Percentiles rank a stretch among this genome's conserved stretches.
phyloP scores from a whole-genome alignment of 2,113 vertebrate species.

The Cyphomyrus discorhynchus region DNA sequence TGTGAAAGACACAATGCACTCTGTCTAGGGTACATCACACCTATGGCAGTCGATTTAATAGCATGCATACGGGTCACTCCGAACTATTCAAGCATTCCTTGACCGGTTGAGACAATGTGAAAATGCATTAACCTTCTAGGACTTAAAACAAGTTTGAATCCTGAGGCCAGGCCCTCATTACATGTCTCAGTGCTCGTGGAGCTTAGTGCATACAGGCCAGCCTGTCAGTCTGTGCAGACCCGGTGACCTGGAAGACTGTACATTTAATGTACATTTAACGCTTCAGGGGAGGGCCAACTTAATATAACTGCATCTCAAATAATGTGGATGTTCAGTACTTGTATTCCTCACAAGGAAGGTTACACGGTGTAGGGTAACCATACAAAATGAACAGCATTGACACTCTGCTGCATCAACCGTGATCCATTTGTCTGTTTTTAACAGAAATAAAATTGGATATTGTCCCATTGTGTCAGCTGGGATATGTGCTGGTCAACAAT shows the following conservation, averaged over 20 bases:
- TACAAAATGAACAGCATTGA: background rate
- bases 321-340: background rate
- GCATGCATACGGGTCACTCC: background rate
- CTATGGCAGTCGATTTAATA: background rate
- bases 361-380: background rate
- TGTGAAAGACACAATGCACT: background rate
- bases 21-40: background rate
- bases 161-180: background rate
- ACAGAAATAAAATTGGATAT: background rate
- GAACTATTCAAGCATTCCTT: background rate
- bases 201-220: background rate
- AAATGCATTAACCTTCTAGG: background rate
- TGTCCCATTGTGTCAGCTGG: background rate
- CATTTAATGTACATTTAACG: background rate
- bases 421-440: background rate
- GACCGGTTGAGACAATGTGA: background rate
- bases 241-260: conserved; percentile 1
- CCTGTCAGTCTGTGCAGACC: background rate
- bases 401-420: background rate
- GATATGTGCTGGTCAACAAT: background rate
- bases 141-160: background rate
- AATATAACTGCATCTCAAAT: background rate
- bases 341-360: background rate
- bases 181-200: background rate
- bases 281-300: background rate